These are phyloP conservation scores for Troilus luridus DNA, from an alignment of 2,888 invertebrate species.

Conservation along the genomic window DNA sequence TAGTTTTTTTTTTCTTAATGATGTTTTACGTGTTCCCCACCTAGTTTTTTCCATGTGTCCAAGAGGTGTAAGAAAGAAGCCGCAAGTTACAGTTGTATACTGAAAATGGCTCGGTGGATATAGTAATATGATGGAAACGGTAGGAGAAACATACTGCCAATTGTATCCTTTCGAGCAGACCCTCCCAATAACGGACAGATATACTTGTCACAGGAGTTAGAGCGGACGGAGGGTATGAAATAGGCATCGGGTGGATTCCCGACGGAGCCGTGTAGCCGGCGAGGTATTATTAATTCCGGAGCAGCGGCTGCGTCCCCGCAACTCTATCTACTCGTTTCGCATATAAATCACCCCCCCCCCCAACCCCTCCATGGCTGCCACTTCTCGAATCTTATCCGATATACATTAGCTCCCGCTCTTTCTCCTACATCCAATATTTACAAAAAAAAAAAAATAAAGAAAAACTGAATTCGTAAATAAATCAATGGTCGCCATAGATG, in stretches of 20 bases:
- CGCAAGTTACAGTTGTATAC: background rate
- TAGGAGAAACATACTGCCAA: background rate
- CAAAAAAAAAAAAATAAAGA: background rate
- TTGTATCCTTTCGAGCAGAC: background rate
- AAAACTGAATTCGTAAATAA: too few species aligned
- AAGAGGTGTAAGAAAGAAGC: too few species aligned
- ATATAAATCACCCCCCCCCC: background rate
- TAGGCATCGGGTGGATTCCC: background rate
- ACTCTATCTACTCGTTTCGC: constrained; percentile 7
- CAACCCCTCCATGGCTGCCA: background rate
- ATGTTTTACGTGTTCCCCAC: too few species aligned
- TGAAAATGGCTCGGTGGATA: background rate
- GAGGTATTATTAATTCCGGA: constrained; percentile 32
- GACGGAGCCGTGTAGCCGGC: background rate
- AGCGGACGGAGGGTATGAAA: background rate
- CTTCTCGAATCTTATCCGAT: background rate
- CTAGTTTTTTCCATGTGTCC: too few species aligned
- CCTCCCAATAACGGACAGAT: background rate
- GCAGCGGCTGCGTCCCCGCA: background rate
- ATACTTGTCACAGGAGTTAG: background rate
- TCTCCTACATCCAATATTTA: background rate
- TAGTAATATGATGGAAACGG: background rate
- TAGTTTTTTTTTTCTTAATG: too few species aligned
- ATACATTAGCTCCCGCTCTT: background rate
- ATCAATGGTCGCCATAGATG: too few species aligned